A percentile compares a stretch with the other conserved stretches of the same genome.
Conservation (phyloP, 2,113 vertebrate species). For the Calidris pygmaea region DNA sequence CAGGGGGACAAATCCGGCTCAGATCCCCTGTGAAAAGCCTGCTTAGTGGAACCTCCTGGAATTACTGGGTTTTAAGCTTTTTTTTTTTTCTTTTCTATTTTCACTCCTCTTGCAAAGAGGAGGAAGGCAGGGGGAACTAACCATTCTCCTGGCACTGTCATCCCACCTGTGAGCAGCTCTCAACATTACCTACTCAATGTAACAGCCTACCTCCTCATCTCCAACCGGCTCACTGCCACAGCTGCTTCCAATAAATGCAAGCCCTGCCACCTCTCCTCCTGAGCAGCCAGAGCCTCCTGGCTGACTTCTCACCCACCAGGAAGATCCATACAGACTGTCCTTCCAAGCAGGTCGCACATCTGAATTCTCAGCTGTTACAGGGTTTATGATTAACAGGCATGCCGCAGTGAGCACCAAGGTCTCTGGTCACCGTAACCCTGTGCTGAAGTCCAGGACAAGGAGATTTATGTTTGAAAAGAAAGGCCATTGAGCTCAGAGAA, state of each 20-base stretch:
- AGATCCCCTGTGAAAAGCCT: neutral
- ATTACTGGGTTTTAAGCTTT: neutral
- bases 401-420: neutral
- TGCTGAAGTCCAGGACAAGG: neutral
- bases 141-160: neutral
- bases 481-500: neutral
- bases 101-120: neutral
- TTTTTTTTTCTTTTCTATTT: neutral
- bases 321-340: constrained; percentile 7
- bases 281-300: neutral
- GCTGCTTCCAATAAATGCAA: neutral
- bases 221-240: neutral
- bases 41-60: neutral
- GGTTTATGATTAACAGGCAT: constrained; percentile 40
- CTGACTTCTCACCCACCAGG: neutral
- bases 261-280: neutral
- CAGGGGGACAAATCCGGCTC: neutral
- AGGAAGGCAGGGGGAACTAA: neutral
- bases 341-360: constrained; percentile 1
- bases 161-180: neutral
- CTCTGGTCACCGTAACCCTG: neutral
- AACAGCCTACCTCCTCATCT: neutral
- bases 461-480: neutral
- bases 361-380: constrained; percentile 34
- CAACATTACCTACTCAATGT: neutral